Conservation (phyloP, 2,113 vertebrate genomes). For the Benthochromis sp. region DNA sequence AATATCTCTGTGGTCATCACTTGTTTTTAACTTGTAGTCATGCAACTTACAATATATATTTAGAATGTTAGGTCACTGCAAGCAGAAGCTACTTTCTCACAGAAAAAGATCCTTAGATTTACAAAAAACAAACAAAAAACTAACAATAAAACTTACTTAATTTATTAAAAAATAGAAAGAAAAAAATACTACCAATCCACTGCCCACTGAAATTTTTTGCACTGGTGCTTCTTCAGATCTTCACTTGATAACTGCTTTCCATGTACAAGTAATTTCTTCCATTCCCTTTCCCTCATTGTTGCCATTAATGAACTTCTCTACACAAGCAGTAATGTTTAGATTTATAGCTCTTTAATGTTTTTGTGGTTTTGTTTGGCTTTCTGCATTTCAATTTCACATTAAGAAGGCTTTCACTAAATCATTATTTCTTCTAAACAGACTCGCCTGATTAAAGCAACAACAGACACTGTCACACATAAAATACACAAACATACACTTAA, state of each 20-base stretch:
- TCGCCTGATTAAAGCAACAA: not conserved
- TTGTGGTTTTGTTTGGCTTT: not conserved
- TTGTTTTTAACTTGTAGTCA: not conserved
- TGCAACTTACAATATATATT: not conserved
- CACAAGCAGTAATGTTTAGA: not conserved
- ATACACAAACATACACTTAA: not conserved
- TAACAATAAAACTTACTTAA: not conserved
- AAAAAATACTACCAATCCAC: not conserved
- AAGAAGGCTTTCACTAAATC: not conserved
- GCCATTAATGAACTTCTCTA: not conserved
- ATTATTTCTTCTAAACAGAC: not conserved
- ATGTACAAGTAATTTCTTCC: not conserved
- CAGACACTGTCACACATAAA: not conserved
- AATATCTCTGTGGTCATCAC: not conserved
- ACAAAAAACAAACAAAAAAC: not conserved
- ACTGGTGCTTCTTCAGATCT: not conserved
- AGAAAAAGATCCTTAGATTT: not conserved
- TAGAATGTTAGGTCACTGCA: not conserved
- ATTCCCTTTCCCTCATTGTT: not conserved
- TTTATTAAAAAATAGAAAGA: not conserved
- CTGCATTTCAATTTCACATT: not conserved
- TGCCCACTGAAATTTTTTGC: not conserved
- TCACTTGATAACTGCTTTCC: not conserved
- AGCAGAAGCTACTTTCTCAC: not conserved
- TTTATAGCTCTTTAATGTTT: not conserved